A percentile compares a stretch with the other conserved stretches of the same genome.
Evolutionary conservation across 2,113 vertebrate species (phyloP).

Genomic region (Arvicanthis niloticus): DNA sequence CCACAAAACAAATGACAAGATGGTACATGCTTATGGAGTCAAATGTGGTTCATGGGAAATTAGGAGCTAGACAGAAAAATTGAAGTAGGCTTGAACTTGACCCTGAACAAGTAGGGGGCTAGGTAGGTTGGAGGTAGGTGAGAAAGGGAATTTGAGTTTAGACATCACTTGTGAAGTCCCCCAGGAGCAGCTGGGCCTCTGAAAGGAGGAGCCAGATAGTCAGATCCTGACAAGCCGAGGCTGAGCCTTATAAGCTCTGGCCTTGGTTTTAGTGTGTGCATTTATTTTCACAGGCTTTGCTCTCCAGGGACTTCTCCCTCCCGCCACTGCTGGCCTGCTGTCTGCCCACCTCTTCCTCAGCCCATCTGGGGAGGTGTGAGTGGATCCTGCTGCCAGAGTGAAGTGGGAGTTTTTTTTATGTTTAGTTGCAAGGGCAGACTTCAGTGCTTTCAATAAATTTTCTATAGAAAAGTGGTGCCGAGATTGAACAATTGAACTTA

Average conservation of each 20-base stretch:
- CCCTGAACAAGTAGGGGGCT: not conserved
- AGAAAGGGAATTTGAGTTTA: conserved; percentile 47
- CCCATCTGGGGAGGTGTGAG: not conserved
- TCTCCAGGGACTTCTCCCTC: not conserved
- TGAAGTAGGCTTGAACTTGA: conserved; percentile 6
- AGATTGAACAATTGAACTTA: conserved; percentile 12
- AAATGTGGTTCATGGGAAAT: not conserved
- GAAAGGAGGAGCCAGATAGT: not conserved
- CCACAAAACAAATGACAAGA: not conserved
- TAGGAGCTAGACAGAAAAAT: not conserved
- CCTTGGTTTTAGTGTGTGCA: not conserved
- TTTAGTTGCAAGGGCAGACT: not conserved
- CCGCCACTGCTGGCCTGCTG: not conserved
- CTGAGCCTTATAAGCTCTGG: not conserved
- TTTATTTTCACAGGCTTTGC: not conserved
- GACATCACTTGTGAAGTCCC: conserved; percentile 23
- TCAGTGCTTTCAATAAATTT: not conserved
- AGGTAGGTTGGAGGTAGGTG: not conserved
- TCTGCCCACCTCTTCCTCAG: not conserved
- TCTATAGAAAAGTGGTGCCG: conserved; percentile 8
- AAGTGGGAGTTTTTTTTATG: not conserved
- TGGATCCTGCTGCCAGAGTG: not conserved
- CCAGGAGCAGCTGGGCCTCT: not conserved
- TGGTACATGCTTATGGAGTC: not conserved
- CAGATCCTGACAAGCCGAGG: not conserved